These are phyloP conservation scores for Gerris lacustris DNA, from an alignment of 2,888 invertebrate species.

Conservation along the genomic window DNA sequence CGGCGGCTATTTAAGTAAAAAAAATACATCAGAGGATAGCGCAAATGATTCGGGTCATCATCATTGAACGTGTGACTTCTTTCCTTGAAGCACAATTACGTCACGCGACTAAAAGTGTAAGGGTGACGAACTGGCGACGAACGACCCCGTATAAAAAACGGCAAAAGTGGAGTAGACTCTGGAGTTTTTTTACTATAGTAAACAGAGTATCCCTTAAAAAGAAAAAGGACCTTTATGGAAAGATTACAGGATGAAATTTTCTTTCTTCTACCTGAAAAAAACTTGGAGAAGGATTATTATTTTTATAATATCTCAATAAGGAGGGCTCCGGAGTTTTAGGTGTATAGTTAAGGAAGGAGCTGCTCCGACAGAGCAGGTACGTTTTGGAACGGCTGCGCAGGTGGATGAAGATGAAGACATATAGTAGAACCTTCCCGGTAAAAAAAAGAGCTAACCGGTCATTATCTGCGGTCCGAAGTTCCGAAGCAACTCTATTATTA, in stretches of 20 bases:
- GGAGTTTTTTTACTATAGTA: no score
- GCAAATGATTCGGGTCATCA: constrained; percentile 1
- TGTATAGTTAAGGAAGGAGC: no score
- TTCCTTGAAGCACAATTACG: neutral
- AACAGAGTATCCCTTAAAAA: neutral
- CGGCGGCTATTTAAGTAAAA: no score
- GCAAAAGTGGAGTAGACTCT: neutral
- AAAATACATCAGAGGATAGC: neutral
- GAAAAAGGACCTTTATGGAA: neutral
- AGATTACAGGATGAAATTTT: constrained; percentile 3
- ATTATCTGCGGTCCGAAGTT: neutral
- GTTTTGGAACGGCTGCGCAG: neutral
- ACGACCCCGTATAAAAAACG: neutral
- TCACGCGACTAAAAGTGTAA: neutral
- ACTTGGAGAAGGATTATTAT: neutral
- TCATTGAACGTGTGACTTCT: constrained; percentile 1
- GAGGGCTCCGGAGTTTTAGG: neutral
- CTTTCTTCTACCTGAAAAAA: neutral
- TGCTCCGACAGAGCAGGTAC: neutral
- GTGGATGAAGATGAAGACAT: neutral
- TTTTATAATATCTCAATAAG: constrained; percentile 3
- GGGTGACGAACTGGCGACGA: neutral
- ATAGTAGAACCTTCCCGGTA: neutral
- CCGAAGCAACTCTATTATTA: neutral
- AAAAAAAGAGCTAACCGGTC: neutral